Evolutionary conservation across 1,140 invertebrate species (phyloP).

Genomic region (Drosophila nebulosa): DNA sequence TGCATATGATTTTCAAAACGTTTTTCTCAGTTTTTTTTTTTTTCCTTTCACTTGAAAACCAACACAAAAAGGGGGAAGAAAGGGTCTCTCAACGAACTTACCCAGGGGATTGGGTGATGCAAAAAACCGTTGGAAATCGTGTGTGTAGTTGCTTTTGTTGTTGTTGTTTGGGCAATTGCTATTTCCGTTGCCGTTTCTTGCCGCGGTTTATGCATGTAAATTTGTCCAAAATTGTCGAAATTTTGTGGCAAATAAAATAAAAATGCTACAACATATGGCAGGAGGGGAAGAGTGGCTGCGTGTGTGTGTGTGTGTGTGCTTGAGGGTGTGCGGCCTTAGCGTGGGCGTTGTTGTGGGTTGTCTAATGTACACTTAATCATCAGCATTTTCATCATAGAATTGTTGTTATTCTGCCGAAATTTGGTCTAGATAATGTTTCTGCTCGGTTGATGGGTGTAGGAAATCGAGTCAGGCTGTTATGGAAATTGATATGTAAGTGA

Average conservation of each 20-base stretch:
- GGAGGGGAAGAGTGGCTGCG: not conserved
- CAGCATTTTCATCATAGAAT: slow-evolving; percentile 62
- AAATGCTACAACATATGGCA: slow-evolving; percentile 22
- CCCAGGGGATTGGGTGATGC: slow-evolving; percentile 21
- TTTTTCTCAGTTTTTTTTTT: slow-evolving; percentile 38
- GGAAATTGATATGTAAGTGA: slow-evolving; percentile 35
- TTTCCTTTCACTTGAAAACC: slow-evolving; percentile 33
- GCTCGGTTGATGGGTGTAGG: slow-evolving; percentile 18
- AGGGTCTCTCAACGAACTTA: slow-evolving; percentile 43
- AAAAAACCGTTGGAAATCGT: slow-evolving; percentile 48
- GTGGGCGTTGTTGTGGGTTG: slow-evolving; percentile 38
- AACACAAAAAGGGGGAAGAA: slow-evolving; percentile 51
- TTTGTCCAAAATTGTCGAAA: slow-evolving; percentile 77
- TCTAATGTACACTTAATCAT: slow-evolving; percentile 67
- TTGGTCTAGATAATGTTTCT: slow-evolving; percentile 6
- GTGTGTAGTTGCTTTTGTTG: slow-evolving; percentile 59
- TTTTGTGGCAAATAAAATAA: slow-evolving; percentile 73
- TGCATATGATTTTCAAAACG: slow-evolving; percentile 73
- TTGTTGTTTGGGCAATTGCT: slow-evolving; percentile 68
- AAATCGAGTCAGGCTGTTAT: slow-evolving; percentile 34
- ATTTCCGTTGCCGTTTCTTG: slow-evolving; percentile 44
- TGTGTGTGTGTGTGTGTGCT: not conserved
- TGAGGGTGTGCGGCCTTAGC: slow-evolving; percentile 14
- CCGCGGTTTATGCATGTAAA: slow-evolving; percentile 72
- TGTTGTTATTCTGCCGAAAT: slow-evolving; percentile 32